Percentiles rank a stretch among this genome's conserved stretches.
Evolutionary conservation across 1,140 invertebrate species (phyloP).

Genomic region (Papilio polytes): DNA sequence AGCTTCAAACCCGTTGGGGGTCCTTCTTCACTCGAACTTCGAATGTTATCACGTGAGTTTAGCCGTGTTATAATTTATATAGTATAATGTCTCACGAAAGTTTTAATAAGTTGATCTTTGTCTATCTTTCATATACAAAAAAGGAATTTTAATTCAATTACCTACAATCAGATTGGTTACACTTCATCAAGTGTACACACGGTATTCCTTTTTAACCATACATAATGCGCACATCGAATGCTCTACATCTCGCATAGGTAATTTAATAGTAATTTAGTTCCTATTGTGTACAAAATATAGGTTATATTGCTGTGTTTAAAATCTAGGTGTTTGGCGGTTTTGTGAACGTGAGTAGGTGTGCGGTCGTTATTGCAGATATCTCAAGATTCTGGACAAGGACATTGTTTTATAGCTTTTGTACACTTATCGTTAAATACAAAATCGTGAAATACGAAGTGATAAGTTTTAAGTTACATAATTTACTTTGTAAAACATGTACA

Average conservation of each 20-base stretch:
- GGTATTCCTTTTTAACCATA: neutral
- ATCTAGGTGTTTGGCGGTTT: conserved; percentile 30
- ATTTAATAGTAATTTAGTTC: conserved; percentile 14
- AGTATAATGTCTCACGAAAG: no score
- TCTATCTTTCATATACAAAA: neutral
- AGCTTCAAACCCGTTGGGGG: no score
- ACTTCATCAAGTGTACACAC: neutral
- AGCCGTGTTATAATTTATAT: no score
- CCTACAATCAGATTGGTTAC: neutral
- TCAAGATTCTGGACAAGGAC: conserved; percentile 44
- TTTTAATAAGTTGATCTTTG: no score
- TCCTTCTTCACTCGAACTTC: no score
- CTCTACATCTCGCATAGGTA: neutral
- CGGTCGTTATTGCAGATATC: conserved; percentile 42
- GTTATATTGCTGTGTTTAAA: conserved; percentile 11
- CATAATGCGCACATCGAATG: neutral
- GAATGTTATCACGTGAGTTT: no score
- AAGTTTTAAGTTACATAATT: neutral
- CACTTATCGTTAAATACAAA: conserved; percentile 9
- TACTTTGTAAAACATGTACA: neutral
- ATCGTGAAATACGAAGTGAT: neutral
- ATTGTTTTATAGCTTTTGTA: conserved; percentile 29
- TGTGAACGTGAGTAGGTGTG: conserved; percentile 42
- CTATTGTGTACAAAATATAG: neutral
- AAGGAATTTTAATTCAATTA: conserved; percentile 10